Conservation (phyloP, 1,140 invertebrate genomes). For the Bombus fervidus region DNA sequence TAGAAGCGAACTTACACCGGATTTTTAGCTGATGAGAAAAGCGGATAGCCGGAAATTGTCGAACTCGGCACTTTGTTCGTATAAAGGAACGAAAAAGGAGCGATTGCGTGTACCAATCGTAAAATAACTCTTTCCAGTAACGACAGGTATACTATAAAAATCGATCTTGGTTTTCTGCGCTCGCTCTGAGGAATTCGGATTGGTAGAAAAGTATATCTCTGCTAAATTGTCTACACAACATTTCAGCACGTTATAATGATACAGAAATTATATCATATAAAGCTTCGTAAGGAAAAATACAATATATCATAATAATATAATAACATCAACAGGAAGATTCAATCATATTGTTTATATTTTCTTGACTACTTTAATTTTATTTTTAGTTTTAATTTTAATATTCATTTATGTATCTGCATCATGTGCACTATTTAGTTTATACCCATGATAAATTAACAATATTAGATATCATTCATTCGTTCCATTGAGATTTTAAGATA, state of each 20-base stretch:
- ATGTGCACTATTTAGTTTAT: too few relatives aligned
- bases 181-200: not conserved
- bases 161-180: not conserved
- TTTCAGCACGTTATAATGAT: not conserved
- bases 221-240: not conserved
- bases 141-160: slow-evolving; percentile 9
- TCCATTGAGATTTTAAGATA: too few relatives aligned
- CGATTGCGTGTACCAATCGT: slow-evolving; percentile 25
- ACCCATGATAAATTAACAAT: too few relatives aligned
- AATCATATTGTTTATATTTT: not conserved
- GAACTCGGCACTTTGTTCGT: slow-evolving; percentile 30
- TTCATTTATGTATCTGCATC: too few relatives aligned
- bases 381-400: not conserved
- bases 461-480: too few relatives aligned
- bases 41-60: slow-evolving; percentile 25
- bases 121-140: slow-evolving; percentile 17
- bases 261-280: not conserved
- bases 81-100: not conserved
- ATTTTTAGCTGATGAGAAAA: slow-evolving; percentile 17
- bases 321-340: not conserved
- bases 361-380: not conserved
- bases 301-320: too few relatives aligned
- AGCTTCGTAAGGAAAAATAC: not conserved
- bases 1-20: not conserved
- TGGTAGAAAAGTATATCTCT: not conserved